phyloP scores from a whole-genome alignment of 2,888 invertebrate genomes.

The Drosophila multiciliata region DNA sequence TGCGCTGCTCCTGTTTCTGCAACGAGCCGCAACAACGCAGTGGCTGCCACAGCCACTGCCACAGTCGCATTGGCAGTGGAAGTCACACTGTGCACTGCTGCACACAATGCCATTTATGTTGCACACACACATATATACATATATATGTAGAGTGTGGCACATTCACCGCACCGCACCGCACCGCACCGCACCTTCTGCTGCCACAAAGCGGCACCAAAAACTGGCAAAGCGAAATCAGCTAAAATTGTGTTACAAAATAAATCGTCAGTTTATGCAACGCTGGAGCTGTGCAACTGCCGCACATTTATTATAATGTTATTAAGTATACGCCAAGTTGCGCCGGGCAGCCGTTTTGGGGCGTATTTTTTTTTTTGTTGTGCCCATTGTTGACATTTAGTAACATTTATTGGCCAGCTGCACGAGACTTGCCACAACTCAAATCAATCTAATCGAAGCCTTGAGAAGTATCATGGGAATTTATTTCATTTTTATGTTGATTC shows the following conservation, averaged over 20 bases:
- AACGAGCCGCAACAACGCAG: conserved; percentile 32
- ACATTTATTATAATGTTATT: conserved; percentile 60
- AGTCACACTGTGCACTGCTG: conserved; percentile 8
- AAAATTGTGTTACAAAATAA: conserved; percentile 41
- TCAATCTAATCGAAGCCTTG: conserved; percentile 27
- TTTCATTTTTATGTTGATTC: conserved; percentile 9
- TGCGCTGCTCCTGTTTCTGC: conserved; percentile 10
- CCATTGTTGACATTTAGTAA: conserved; percentile 56
- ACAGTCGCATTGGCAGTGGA: not conserved
- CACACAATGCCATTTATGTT: conserved; percentile 43
- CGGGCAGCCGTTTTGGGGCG: conserved; percentile 15
- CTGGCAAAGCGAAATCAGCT: conserved; percentile 8
- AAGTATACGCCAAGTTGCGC: conserved; percentile 61
- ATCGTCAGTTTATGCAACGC: conserved; percentile 49
- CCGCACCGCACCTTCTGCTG: not conserved
- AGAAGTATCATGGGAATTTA: not conserved
- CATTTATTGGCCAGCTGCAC: conserved; percentile 62
- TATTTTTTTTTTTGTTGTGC: conserved; percentile 13
- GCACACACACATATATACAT: not conserved
- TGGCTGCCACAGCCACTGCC: conserved; percentile 19
- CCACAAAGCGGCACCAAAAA: conserved; percentile 2
- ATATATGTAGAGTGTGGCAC: not conserved
- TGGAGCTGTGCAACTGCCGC: conserved; percentile 29
- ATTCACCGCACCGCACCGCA: not conserved
- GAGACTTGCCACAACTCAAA: conserved; percentile 24